phyloP scores from a whole-genome alignment of 2,113 vertebrate species.

The Tachycineta bicolor region DNA sequence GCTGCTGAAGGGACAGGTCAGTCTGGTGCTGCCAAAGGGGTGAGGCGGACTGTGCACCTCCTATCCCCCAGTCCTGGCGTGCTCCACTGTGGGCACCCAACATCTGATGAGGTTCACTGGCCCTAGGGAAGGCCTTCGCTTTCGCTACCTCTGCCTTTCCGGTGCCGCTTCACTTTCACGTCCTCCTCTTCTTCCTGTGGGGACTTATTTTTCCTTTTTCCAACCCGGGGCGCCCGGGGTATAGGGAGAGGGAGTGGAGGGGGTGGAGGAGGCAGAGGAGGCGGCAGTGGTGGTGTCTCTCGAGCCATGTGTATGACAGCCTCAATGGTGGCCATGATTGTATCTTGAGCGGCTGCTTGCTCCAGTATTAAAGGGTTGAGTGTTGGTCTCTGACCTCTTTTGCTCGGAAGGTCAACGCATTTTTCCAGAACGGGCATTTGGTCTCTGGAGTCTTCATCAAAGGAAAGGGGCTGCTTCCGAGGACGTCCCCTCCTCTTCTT shows the following conservation, averaged over 20 bases:
- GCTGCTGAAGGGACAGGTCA: slow-evolving; percentile 20
- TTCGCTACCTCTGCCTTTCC: slow-evolving; percentile 82
- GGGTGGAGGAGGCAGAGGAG: slow-evolving; percentile 40
- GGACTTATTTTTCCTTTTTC: slow-evolving; percentile 75
- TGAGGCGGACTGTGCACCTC: not conserved
- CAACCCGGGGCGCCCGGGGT: slow-evolving; percentile 68
- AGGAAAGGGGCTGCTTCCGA: slow-evolving; percentile 87
- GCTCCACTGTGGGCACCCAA: not conserved
- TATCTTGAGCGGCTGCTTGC: slow-evolving; percentile 82
- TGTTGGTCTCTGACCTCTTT: slow-evolving; percentile 79
- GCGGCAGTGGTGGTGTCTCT: slow-evolving; percentile 65
- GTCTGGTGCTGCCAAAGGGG: slow-evolving; percentile 35
- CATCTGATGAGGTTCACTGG: not conserved
- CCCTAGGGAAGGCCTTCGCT: slow-evolving; percentile 70
- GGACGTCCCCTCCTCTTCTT: slow-evolving; percentile 92
- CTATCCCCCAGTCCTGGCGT: not conserved
- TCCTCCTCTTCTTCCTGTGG: slow-evolving; percentile 73
- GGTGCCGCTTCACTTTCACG: slow-evolving; percentile 78
- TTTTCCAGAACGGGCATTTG: slow-evolving; percentile 96
- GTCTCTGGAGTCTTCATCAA: slow-evolving; percentile 83
- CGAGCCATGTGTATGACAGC: slow-evolving; percentile 93
- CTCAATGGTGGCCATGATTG: slow-evolving; percentile 93
- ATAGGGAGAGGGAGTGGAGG: slow-evolving; percentile 22
- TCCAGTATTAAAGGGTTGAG: slow-evolving; percentile 83
- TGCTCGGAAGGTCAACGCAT: slow-evolving; percentile 90